A percentile compares a stretch with the other conserved stretches of the same genome.
These are phyloP conservation scores for Falco concolor DNA, from an alignment of 2,797 vertebrate genomes.

Conservation along the genomic window DNA sequence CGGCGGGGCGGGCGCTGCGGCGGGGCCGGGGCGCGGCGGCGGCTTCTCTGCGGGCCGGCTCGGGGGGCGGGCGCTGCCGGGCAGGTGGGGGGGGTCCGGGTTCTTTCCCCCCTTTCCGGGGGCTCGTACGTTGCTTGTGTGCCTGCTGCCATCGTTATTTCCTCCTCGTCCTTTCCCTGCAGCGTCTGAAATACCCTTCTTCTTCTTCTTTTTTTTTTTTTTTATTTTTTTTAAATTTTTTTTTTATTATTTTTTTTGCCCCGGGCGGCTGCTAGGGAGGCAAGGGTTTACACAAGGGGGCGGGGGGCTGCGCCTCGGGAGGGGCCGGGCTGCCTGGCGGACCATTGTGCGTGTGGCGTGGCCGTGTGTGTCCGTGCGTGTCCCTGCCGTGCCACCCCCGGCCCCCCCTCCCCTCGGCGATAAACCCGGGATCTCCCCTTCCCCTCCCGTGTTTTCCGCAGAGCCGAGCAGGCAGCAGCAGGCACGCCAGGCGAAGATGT, in stretches of 20 bases:
- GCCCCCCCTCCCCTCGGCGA: neutral
- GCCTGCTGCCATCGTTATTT: neutral
- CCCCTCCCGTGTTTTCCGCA: slow-evolving; percentile 21
- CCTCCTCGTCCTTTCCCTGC: neutral
- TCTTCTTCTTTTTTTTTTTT: too few relatives aligned
- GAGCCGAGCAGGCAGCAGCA: slow-evolving; percentile 61
- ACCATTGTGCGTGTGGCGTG: neutral
- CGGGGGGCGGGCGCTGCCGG: neutral
- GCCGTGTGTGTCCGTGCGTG: neutral
- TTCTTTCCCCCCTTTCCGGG: neutral
- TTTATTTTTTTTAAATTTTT: too few relatives aligned
- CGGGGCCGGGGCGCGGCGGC: neutral
- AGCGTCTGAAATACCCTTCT: neutral
- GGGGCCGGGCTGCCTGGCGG: neutral
- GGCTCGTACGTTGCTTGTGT: neutral
- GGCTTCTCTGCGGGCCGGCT: neutral
- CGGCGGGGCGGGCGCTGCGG: slow-evolving; percentile 1
- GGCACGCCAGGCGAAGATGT: slow-evolving; percentile 84
- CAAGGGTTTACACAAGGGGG: slow-evolving; percentile 37
- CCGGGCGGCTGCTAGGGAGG: neutral
- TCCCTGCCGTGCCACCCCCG: too few relatives aligned
- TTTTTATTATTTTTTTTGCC: neutral
- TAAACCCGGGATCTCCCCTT: slow-evolving; percentile 8
- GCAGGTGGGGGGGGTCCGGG: neutral
- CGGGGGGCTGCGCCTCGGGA: neutral